Base-by-base conservation (phyloP, 1,140 invertebrate genomes). In the Drosophila orena region DNA sequence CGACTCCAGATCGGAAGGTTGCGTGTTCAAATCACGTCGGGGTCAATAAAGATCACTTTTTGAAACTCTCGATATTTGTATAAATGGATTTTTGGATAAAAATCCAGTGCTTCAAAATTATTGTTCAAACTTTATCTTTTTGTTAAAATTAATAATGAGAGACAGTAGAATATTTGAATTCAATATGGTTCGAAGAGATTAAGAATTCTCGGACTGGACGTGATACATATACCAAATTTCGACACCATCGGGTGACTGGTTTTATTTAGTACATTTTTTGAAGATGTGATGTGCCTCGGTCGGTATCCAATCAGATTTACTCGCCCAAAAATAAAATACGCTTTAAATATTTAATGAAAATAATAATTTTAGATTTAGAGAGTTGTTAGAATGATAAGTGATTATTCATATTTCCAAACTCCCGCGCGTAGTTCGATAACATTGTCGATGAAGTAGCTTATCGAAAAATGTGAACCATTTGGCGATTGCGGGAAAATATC, bases 1-100 rank as follows among this genome's bases (percentile, higher is more conserved):
- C 97, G 97, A 98, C 97, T 98, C 97, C 97, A 97, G 97, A 98
- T 97, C 97, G 97, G 96, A 98, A 98, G 97, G 97, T 97, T 98
- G 97, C 97, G 97, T 97, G 97, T 98, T 98, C 97, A 96, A 98
- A 97, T 98, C 97, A 97, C 97, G 96, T 97, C 97, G 96, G 96
- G 97, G 96, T 97, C 97, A 96, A 11, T 5, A 4, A 8, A 4
- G 14, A 38, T 12, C 20, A 0, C 5, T 20, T 20, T 20, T 44
- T 43, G 30, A 1, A 8, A 15, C 8, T 20, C 5, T 12, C 20
- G 8, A 10, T 30, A 3, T 49, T 30, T 15, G 14, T 22, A 3
- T 22, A 17, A 17, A 17, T 17, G 17, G 1, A 17, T 17, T 17
- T 17, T 17, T 17, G 1, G 17, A 17, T 17, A 17, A 17, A 17